phyloP scores from a whole-genome alignment of 2,888 invertebrate genomes.

The Sicus ferrugineus region DNA sequence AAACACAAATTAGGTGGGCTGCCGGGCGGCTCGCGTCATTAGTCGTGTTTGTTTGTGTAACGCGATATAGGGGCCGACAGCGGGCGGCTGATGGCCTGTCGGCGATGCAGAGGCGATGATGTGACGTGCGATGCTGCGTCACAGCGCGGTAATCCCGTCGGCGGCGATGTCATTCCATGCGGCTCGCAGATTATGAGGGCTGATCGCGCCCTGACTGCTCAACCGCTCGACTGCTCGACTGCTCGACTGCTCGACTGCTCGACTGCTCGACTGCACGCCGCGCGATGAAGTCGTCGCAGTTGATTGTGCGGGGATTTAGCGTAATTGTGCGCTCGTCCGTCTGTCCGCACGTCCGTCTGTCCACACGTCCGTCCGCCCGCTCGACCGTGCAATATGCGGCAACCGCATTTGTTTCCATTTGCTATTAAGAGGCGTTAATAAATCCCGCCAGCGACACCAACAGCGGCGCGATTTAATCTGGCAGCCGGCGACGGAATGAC shows the following conservation, averaged over 20 bases:
- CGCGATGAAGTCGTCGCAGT: conserved; percentile 23
- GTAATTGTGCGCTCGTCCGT: conserved; percentile 38
- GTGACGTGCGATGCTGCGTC: conserved; percentile 4
- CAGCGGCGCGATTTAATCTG: conserved; percentile 60
- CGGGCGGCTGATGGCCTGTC: conserved; percentile 37
- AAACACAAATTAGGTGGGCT: conserved; percentile 22
- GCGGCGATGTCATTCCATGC: conserved; percentile 20
- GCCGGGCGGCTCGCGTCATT: conserved; percentile 28
- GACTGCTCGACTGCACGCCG: conserved; percentile 31
- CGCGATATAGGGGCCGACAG: conserved; percentile 24
- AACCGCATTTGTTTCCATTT: conserved; percentile 62
- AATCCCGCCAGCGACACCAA: conserved; percentile 47
- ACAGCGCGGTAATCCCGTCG: conserved; percentile 22
- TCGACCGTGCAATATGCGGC: conserved; percentile 50
- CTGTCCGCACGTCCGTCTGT: neutral
- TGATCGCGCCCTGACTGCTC: conserved; percentile 39
- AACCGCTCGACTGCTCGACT: too few relatives aligned
- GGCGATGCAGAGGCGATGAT: conserved; percentile 41
- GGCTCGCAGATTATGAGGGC: conserved; percentile 50
- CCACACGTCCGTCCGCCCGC: conserved; percentile 22
- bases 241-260: too few relatives aligned
- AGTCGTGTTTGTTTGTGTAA: conserved; percentile 25
- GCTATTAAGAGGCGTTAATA: conserved; percentile 61
- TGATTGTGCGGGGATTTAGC: conserved; percentile 40
- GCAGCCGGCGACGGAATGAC: conserved; percentile 44